Base-by-base conservation (phyloP, 2,113 vertebrate genomes). In the Paraplagusia blochii region DNA sequence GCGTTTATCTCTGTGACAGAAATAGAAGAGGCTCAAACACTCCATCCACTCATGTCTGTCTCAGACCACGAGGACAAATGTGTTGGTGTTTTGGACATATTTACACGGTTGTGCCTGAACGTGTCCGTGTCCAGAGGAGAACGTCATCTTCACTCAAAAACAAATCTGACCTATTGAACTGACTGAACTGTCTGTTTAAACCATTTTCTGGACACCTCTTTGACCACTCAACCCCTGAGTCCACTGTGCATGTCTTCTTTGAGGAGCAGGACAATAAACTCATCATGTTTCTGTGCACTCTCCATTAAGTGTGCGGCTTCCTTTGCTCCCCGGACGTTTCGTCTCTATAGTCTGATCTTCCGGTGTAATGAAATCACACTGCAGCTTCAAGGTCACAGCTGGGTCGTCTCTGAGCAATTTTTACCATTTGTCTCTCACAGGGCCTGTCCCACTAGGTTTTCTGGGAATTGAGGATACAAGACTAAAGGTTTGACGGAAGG, bases 361-460 rank as follows among this genome's bases (percentile, higher is more conserved):
- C 74, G 66, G 50, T 69, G 67, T 79, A 88, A 87, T 88, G 81
- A 84, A 81, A 84, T 88, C 66, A 53, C 22, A 22, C 66, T 46
- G 43, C 69, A 69, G 68, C 69, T 42, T 61, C 81, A 83, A 88
- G 87, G 85, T 88, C 84, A 79, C 14, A 48, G 61, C 17, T 59
- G 52, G 76, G 83, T 80, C 65, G 63, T 60, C 71, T 76, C 72
- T 78, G 67, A 78, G 76, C 74, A 64, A 81, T 84, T 80, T 80
- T 39, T 66, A 17, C 36, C 0, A 29, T 73, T 76, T 80, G 80
- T 80, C 33, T 56, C 55, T 76, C 62, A 74, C 60, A 65, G 16
- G 15, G 43, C 10, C 15, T 40, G 67, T 79, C 72, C 58, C 61
- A 67, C 46, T 61, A 76, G 64, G 58, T 72, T 76, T 53, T 66